phyloP scores from a whole-genome alignment of 2,113 vertebrate species.

The Amia ocellicauda region DNA sequence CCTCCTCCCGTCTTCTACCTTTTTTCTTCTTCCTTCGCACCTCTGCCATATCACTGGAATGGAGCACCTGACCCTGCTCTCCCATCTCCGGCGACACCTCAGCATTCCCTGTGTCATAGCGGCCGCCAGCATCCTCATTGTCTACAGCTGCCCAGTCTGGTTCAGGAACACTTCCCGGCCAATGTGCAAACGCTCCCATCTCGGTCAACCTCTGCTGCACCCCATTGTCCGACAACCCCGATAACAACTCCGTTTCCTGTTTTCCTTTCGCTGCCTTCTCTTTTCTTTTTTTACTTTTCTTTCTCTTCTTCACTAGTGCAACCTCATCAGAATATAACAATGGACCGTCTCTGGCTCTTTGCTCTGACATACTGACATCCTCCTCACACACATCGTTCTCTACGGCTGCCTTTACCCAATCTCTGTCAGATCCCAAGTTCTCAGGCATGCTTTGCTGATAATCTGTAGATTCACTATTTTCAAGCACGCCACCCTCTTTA shows the following conservation, averaged over 20 bases:
- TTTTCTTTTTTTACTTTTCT: constrained; percentile 21
- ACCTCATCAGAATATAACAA: too few relatives aligned
- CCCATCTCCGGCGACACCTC: too few relatives aligned
- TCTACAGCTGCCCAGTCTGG: not conserved
- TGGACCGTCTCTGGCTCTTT: not conserved
- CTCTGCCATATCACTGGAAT: too few relatives aligned
- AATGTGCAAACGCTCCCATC: not conserved
- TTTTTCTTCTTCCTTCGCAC: too few relatives aligned
- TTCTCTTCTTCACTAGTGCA: not conserved
- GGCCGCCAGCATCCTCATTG: not conserved
- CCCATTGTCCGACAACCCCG: not conserved
- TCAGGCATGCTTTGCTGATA: not conserved
- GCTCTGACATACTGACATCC: not conserved
- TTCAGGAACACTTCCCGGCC: not conserved
- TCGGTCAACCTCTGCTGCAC: constrained; percentile 2
- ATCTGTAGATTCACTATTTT: not conserved
- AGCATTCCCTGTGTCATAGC: not conserved
- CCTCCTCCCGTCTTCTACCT: too few relatives aligned
- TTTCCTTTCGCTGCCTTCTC: constrained; percentile 1
- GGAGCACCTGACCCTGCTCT: too few relatives aligned
- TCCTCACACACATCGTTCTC: not conserved
- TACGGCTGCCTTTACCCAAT: not conserved
- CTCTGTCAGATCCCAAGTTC: not conserved
- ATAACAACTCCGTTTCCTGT: not conserved
- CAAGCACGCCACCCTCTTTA: not conserved